A percentile compares a stretch with the other conserved stretches of the same genome.
Conservation (phyloP, 1,140 invertebrate species). For the Listronotus bonariensis region DNA sequence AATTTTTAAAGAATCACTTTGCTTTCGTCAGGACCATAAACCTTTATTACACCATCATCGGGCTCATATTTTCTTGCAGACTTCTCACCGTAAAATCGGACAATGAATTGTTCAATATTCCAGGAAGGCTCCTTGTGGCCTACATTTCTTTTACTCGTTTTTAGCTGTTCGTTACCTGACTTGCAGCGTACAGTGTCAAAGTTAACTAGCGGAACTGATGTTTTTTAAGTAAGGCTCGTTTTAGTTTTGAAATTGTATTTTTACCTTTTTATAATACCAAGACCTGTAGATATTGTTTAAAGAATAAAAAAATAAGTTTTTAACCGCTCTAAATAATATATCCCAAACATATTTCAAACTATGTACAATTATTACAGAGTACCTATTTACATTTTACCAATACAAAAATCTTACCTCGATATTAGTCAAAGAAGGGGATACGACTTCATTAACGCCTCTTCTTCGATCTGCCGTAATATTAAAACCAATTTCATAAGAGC, state of each 20-base stretch:
- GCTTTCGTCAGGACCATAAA: constrained; percentile 6
- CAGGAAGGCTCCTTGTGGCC: constrained; percentile 12
- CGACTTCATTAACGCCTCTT: constrained; percentile 33
- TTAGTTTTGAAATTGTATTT: constrained; percentile 14
- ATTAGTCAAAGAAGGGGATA: constrained; percentile 8
- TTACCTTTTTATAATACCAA: constrained; percentile 1
- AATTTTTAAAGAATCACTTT: too few species aligned
- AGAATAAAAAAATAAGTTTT: too few species aligned
- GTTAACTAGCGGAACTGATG: background rate
- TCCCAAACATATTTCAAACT: too few species aligned
- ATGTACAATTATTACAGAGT: too few species aligned
- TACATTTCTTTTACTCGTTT: constrained; percentile 5
- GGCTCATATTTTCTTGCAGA: constrained; percentile 11
- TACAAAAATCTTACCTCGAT: background rate
- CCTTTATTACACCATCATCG: constrained; percentile 17
- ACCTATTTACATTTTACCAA: background rate
- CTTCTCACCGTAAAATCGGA: constrained; percentile 8
- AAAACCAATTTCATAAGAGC: constrained; percentile 14
- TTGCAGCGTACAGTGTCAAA: background rate
- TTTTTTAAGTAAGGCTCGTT: constrained; percentile 5
- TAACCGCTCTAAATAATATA: too few species aligned
- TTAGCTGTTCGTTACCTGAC: constrained; percentile 11
- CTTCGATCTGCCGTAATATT: constrained; percentile 4
- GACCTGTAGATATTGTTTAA: background rate
- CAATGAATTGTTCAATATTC: constrained; percentile 26